A percentile compares a stretch with the other conserved stretches of the same genome.
phyloP scores from a whole-genome alignment of 2,113 vertebrate species.

The Tor tambroides region DNA sequence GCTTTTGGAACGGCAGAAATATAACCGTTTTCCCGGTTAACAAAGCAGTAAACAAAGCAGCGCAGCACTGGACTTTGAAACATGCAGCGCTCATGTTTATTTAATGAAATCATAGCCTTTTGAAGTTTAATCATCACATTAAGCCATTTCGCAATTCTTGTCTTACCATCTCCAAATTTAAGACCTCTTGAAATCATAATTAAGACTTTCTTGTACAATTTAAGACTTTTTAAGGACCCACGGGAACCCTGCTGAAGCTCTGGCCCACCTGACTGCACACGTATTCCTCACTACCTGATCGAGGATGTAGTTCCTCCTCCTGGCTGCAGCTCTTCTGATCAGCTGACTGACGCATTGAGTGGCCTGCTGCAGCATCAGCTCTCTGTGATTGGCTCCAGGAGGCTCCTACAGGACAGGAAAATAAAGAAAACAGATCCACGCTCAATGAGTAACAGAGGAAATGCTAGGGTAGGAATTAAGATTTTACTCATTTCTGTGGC shows the following conservation, averaged over 20 bases:
- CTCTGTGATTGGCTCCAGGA: slow-evolving; percentile 68
- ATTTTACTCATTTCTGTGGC: neutral
- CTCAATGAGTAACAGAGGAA: neutral
- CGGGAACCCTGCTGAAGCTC: neutral
- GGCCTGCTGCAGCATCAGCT: slow-evolving; percentile 82
- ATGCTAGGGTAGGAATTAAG: neutral
- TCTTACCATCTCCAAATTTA: no score
- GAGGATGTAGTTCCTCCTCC: slow-evolving; percentile 86
- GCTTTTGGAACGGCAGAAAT: no score
- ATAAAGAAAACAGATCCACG: neutral
- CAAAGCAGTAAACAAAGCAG: no score
- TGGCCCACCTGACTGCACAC: neutral
- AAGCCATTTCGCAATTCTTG: no score
- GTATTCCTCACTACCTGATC: slow-evolving; percentile 80
- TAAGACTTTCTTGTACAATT: no score
- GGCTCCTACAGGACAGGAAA: slow-evolving; percentile 44
- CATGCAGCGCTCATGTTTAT: no score
- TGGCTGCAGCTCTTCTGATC: slow-evolving; percentile 82
- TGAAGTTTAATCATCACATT: no score
- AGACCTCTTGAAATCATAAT: no score
- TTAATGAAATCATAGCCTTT: no score
- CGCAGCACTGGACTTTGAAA: no score
- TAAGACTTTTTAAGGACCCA: no score
- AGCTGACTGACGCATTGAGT: slow-evolving; percentile 86
- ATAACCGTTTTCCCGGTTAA: no score